These are phyloP conservation scores for Jordanella pulchra DNA, from an alignment of 2,797 vertebrate species.

Conservation along the genomic window DNA sequence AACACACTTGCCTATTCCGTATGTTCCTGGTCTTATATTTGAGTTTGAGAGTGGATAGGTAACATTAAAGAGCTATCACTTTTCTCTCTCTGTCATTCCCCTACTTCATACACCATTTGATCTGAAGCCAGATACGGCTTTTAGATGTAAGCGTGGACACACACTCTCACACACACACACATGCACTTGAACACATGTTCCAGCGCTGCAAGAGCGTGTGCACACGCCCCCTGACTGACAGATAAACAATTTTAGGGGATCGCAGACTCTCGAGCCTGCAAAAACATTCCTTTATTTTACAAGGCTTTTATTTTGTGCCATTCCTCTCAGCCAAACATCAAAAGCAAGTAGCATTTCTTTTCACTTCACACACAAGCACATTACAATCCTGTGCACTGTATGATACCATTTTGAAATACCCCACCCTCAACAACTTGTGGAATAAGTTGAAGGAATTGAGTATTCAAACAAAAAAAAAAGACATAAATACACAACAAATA, in stretches of 20 bases:
- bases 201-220: conserved; percentile 43
- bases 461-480: conserved; percentile 66
- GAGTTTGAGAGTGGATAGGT: conserved; percentile 77
- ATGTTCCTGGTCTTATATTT: conserved; percentile 76
- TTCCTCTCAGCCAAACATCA: conserved; percentile 71
- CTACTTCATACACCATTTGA: conserved; percentile 78
- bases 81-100: conserved; percentile 70
- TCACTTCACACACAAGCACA: conserved; percentile 66
- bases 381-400: conserved; percentile 56
- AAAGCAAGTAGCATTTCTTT: conserved; percentile 50
- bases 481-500: conserved; percentile 72
- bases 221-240: conserved; percentile 66
- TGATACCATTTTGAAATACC: conserved; percentile 64
- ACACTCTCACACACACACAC: conserved; percentile 40
- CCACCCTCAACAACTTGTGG: conserved; percentile 70
- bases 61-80: conserved; percentile 77
- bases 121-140: conserved; percentile 76
- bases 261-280: conserved; percentile 58
- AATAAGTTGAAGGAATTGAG: conserved; percentile 60
- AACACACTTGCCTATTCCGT: conserved; percentile 70
- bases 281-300: conserved; percentile 68
- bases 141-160: conserved; percentile 70
- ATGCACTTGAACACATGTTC: conserved; percentile 46
- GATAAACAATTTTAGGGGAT: conserved; percentile 65
- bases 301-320: conserved; percentile 70